Evolutionary conservation across 1,140 invertebrate genomes (phyloP).

Genomic region (Vollenhovia emeryi): DNA sequence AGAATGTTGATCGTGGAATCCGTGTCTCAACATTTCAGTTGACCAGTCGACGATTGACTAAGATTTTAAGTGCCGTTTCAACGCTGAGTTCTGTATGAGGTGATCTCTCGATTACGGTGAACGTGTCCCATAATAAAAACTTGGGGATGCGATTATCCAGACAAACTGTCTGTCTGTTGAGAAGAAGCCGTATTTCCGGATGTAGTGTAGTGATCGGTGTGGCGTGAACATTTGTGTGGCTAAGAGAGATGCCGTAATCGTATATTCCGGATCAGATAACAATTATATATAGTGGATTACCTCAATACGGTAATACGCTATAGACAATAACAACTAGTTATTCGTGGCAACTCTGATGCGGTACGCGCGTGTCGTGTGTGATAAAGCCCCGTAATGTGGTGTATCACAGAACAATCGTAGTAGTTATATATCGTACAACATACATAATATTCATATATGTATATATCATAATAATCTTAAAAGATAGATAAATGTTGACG

Average conservation of each 20-base stretch:
- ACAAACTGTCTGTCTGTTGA: constrained; percentile 36
- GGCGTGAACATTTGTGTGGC: constrained; percentile 37
- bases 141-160: constrained; percentile 30
- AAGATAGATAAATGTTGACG: constrained; percentile 82
- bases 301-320: constrained; percentile 63
- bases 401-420: constrained; percentile 86
- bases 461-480: constrained; percentile 81
- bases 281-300: constrained; percentile 62
- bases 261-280: constrained; percentile 64
- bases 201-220: constrained; percentile 3
- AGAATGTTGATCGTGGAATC: constrained; percentile 60
- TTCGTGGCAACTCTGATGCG: constrained; percentile 75
- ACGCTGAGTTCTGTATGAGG: constrained; percentile 71
- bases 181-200: constrained; percentile 36
- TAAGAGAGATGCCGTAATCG: constrained; percentile 52
- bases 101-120: constrained; percentile 36
- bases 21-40: constrained; percentile 60
- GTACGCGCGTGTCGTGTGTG: constrained; percentile 79
- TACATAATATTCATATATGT: constrained; percentile 75
- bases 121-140: constrained; percentile 28
- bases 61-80: constrained; percentile 54
- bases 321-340: constrained; percentile 77
- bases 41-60: constrained; percentile 24
- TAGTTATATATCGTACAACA: constrained; percentile 81
- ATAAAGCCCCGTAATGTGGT: constrained; percentile 85